These are phyloP conservation scores for Pseudobourletiella spinata DNA, from an alignment of 1,140 invertebrate genomes.

Conservation along the genomic window DNA sequence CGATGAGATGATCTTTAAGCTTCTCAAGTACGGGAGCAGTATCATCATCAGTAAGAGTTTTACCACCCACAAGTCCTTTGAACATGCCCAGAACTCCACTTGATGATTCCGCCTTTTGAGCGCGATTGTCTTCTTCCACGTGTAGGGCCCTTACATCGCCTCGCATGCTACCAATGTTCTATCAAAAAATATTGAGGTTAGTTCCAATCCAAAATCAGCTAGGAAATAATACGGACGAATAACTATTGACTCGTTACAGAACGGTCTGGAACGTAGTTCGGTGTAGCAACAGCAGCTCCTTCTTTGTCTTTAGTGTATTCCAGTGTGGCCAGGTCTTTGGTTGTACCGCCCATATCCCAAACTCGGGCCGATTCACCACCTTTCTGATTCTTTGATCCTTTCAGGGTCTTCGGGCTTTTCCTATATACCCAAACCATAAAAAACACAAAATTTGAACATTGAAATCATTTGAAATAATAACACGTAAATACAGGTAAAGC, in stretches of 20 bases:
- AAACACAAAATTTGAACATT: not conserved
- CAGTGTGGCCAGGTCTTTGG: constrained; percentile 65
- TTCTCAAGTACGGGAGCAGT: constrained; percentile 86
- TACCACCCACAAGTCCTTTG: constrained; percentile 73
- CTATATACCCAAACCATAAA: constrained; percentile 38
- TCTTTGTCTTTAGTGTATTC: constrained; percentile 56
- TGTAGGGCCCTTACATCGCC: constrained; percentile 61
- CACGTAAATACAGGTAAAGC: not conserved
- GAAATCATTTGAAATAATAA: not conserved
- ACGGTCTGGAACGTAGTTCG: constrained; percentile 21
- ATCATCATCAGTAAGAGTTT: constrained; percentile 56
- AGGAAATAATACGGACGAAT: not conserved
- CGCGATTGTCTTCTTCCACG: constrained; percentile 48
- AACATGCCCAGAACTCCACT: constrained; percentile 38
- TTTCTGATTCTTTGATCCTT: constrained; percentile 46
- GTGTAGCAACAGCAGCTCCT: constrained; percentile 10
- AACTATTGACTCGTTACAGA: not conserved
- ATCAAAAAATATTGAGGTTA: constrained; percentile 31
- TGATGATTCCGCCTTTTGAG: constrained; percentile 38
- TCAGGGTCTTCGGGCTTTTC: constrained; percentile 52
- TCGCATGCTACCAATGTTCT: constrained; percentile 70
- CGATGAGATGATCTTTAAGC: constrained; percentile 90
- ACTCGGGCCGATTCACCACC: constrained; percentile 61
- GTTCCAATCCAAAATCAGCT: not conserved
- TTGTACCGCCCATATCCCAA: constrained; percentile 76